A percentile compares a stretch with the other conserved stretches of the same genome.
Conservation (phyloP, 2,113 vertebrate genomes). For the Lanius ludovicianus region DNA sequence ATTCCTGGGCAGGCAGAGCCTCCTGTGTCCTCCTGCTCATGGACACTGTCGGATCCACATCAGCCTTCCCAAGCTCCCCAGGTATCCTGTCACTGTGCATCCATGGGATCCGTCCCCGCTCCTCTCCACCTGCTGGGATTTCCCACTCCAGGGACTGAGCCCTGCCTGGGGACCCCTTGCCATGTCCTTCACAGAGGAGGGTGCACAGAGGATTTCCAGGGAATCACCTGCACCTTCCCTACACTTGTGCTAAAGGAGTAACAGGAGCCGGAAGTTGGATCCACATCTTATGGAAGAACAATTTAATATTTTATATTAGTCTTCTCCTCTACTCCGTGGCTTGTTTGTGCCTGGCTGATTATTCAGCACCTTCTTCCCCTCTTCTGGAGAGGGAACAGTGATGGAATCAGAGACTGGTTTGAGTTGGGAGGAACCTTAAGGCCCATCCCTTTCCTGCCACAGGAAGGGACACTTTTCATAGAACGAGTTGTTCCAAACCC, state of each 20-base stretch:
- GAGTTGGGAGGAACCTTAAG: not conserved
- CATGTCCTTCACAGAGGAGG: not conserved
- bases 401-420: not conserved
- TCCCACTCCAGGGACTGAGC: too few relatives aligned
- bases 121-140: not conserved
- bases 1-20: not conserved
- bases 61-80: not conserved
- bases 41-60: not conserved
- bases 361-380: not conserved
- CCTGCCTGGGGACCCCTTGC: not conserved
- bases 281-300: not conserved
- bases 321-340: not conserved
- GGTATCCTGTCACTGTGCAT: rapidly evolving
- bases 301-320: not conserved
- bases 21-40: rapidly evolving
- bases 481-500: not conserved
- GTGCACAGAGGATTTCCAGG: not conserved
- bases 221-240: not conserved
- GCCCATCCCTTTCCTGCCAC: too few relatives aligned
- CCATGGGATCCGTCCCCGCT: not conserved
- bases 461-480: too few relatives aligned
- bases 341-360: not conserved
- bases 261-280: not conserved
- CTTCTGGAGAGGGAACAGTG: not conserved
- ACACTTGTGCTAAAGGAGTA: not conserved